These are phyloP conservation scores for Scaeva pyrastri DNA, from an alignment of 2,888 invertebrate species.

Conservation along the genomic window DNA sequence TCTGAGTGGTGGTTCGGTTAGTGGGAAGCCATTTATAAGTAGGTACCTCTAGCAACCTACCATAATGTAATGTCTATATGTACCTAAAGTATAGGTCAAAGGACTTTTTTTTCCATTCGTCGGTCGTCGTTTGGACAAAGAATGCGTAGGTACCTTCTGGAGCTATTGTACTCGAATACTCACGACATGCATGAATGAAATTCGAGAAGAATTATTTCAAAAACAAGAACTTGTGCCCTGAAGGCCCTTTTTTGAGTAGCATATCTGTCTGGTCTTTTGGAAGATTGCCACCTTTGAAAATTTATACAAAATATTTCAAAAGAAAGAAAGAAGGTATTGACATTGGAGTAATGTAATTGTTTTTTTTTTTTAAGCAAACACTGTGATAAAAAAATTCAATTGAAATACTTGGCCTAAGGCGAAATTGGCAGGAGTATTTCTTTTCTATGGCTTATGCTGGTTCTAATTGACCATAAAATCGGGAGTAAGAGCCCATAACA, in stretches of 20 bases:
- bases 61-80: neutral
- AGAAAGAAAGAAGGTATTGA: no score
- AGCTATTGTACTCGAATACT: neutral
- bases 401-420: no score
- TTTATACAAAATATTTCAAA: no score
- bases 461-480: no score
- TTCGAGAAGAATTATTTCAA: constrained; percentile 2
- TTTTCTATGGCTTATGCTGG: no score
- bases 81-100: constrained; percentile 8
- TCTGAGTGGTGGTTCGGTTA: constrained; percentile 6
- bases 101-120: constrained; percentile 6
- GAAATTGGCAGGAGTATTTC: no score
- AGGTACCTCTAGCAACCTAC: neutral
- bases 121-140: constrained; percentile 12
- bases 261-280: neutral
- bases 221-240: neutral
- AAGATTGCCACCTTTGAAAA: constrained; percentile 14
- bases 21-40: constrained; percentile 7
- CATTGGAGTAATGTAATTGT: no score
- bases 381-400: no score
- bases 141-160: neutral
- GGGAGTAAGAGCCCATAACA: no score
- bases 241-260: neutral
- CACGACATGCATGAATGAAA: constrained; percentile 21
- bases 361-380: no score